Evolutionary conservation across 1,140 invertebrate genomes (phyloP).

Genomic region (Elysia chlorotica): DNA sequence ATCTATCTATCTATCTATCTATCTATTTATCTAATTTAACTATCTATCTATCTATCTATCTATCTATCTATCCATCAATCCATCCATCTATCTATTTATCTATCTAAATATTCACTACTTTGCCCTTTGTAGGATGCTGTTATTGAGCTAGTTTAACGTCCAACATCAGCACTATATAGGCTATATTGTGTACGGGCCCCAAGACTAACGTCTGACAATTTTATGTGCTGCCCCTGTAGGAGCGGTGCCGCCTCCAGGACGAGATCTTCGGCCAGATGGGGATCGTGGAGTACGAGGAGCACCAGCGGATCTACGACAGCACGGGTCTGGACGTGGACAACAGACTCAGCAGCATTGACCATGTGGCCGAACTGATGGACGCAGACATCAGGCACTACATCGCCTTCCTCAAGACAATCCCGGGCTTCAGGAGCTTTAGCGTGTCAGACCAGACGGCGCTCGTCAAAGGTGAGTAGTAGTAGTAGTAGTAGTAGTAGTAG

Average conservation of each 20-base stretch:
- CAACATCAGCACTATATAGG: too few relatives aligned
- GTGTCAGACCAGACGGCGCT: slow-evolving; percentile 51
- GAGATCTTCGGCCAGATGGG: slow-evolving; percentile 19
- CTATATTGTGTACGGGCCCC: too few relatives aligned
- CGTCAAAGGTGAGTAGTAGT: slow-evolving; percentile 53
- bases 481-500: too few relatives aligned
- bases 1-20: too few relatives aligned
- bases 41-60: too few relatives aligned
- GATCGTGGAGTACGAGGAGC: slow-evolving; percentile 36
- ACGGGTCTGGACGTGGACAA: slow-evolving; percentile 55
- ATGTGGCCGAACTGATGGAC: slow-evolving; percentile 43
- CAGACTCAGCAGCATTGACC: slow-evolving; percentile 37
- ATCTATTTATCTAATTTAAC: too few relatives aligned
- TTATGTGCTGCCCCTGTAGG: background rate
- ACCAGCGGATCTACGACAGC: slow-evolving; percentile 42
- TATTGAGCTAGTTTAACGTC: too few relatives aligned
- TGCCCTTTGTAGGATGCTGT: too few relatives aligned
- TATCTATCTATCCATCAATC: too few relatives aligned
- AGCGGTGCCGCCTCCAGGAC: background rate
- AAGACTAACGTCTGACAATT: too few relatives aligned
- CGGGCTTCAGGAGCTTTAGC: slow-evolving; percentile 46
- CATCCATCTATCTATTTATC: too few relatives aligned
- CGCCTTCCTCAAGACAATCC: slow-evolving; percentile 47
- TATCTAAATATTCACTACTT: too few relatives aligned
- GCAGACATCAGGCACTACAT: slow-evolving; percentile 45